phyloP scores from a whole-genome alignment of 2,888 invertebrate genomes.

The Archips crataeganus region DNA sequence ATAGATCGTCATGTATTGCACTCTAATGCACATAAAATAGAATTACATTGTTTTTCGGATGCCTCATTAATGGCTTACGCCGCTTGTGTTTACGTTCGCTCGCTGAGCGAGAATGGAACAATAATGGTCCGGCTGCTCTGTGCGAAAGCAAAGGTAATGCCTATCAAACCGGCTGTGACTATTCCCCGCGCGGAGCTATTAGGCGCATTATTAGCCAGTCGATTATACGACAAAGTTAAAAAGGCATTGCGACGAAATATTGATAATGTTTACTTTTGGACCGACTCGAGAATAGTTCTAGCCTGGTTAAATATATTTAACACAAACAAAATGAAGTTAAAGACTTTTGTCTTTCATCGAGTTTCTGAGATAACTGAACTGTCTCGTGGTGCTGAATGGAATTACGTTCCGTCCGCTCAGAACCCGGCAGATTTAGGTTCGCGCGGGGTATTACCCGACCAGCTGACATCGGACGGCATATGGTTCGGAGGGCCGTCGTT shows the following conservation, averaged over 20 bases:
- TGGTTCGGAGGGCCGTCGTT: constrained; percentile 32
- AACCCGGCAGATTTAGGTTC: constrained; percentile 44
- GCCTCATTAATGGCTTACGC: too few species aligned
- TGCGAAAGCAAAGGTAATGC: background rate
- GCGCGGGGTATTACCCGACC: constrained; percentile 31
- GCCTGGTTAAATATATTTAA: constrained; percentile 43
- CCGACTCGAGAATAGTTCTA: constrained; percentile 41
- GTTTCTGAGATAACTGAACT: constrained; percentile 42
- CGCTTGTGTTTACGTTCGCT: too few species aligned
- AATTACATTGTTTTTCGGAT: too few species aligned
- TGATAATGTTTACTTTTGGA: constrained; percentile 31
- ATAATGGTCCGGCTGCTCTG: too few species aligned
- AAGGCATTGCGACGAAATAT: constrained; percentile 17
- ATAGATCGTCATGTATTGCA: too few species aligned
- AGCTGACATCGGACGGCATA: background rate
- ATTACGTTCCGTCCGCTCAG: constrained; percentile 12
- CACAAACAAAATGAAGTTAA: constrained; percentile 14
- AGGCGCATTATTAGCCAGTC: constrained; percentile 5
- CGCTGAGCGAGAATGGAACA: too few species aligned
- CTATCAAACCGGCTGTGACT: background rate
- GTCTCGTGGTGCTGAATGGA: constrained; percentile 30
- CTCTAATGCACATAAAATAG: too few species aligned
- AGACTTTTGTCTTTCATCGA: constrained; percentile 46
- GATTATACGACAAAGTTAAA: constrained; percentile 33
- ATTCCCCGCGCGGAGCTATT: background rate